Evolutionary conservation across 2,888 invertebrate species (phyloP).

Genomic region (Drosophila melanosoma): DNA sequence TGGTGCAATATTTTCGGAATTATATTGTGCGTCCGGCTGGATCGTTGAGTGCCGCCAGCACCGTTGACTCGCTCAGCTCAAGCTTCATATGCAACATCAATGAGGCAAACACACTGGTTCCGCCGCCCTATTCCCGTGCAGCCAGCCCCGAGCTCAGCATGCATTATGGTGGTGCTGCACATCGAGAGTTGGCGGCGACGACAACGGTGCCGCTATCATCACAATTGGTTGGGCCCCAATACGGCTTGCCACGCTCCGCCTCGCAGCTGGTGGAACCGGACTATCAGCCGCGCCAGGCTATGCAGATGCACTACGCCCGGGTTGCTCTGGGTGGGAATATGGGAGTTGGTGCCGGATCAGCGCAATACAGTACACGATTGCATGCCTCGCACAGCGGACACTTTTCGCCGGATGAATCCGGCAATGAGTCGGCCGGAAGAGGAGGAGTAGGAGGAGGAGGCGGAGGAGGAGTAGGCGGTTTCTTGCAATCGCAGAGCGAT

Average conservation of each 20-base stretch:
- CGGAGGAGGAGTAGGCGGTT: slow-evolving; percentile 45
- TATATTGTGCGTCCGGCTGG: slow-evolving; percentile 91
- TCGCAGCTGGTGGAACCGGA: slow-evolving; percentile 86
- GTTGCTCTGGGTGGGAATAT: slow-evolving; percentile 43
- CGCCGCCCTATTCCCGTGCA: slow-evolving; percentile 93
- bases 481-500: slow-evolving; percentile 84
- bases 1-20: slow-evolving; percentile 94
- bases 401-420: slow-evolving; percentile 66
- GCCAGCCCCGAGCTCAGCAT: slow-evolving; percentile 88
- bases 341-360: slow-evolving; percentile 18
- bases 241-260: slow-evolving; percentile 87
- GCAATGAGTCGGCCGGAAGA: slow-evolving; percentile 45
- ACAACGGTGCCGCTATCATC: slow-evolving; percentile 1
- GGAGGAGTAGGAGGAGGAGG: neutral
- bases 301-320: slow-evolving; percentile 55
- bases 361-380: slow-evolving; percentile 58
- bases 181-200: slow-evolving; percentile 21
- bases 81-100: slow-evolving; percentile 94
- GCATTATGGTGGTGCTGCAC: slow-evolving; percentile 55
- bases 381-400: slow-evolving; percentile 80
- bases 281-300: slow-evolving; percentile 57
- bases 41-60: slow-evolving; percentile 93
- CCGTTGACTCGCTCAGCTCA: slow-evolving; percentile 93
- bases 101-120: slow-evolving; percentile 93
- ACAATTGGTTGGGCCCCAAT: slow-evolving; percentile 60